Evolutionary conservation across 92 coral and sea anemone species (phyloP).

Genomic region (Heteractis magnifica): DNA sequence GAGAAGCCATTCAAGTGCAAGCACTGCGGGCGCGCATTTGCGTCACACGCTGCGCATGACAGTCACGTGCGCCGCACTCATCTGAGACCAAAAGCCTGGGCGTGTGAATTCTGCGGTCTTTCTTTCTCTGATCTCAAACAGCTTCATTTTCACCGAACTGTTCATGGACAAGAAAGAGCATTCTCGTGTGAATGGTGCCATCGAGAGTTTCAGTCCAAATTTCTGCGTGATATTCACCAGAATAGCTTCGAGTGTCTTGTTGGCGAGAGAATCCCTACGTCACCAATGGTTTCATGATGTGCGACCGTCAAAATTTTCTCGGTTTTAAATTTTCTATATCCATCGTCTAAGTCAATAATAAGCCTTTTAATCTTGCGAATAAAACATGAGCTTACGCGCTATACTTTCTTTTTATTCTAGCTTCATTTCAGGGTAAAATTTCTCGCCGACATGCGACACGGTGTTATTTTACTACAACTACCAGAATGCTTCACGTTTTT

Average conservation of each 20-base stretch:
- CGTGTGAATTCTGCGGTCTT: conserved; percentile 37
- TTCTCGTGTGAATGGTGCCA: conserved; percentile 49
- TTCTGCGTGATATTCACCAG: conserved; percentile 37
- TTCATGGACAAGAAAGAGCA: conserved; percentile 27
- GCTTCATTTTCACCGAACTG: conserved; percentile 35
- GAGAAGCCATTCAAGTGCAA: conserved; percentile 87
- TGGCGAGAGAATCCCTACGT: conserved; percentile 34
- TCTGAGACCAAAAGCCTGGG: conserved; percentile 14
- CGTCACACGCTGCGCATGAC: conserved; percentile 89
- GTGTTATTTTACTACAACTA: no score
- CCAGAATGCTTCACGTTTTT: no score
- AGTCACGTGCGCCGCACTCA: conserved; percentile 85
- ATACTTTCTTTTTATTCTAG: no score
- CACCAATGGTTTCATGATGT: conserved; percentile 21
- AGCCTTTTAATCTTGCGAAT: no score
- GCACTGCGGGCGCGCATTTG: conserved; percentile 82
- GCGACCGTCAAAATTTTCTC: neutral
- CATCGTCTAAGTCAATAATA: no score
- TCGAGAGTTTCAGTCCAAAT: conserved; percentile 36
- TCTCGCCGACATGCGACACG: no score
- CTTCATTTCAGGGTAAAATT: no score
- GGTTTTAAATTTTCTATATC: neutral
- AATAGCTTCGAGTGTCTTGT: conserved; percentile 44
- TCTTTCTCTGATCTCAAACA: conserved; percentile 35
- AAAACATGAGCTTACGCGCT: no score